Evolutionary conservation across 1,140 invertebrate genomes (phyloP), one percentile per base, ranked within the genome.

Genomic region (Cherax destructor): DNA sequence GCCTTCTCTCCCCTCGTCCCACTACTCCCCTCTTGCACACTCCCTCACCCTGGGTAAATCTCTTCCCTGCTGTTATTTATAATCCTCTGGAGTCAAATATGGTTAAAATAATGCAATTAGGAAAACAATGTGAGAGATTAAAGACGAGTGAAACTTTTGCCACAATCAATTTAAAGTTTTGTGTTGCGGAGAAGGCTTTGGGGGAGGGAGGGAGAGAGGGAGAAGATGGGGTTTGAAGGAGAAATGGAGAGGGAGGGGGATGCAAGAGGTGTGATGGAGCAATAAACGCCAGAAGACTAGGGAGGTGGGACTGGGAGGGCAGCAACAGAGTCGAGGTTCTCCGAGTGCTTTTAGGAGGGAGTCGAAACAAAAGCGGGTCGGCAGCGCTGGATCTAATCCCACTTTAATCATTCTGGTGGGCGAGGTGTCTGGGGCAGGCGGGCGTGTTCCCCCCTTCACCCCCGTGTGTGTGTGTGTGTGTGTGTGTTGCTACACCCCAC

Each of bases 81-180:
- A 50, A 79, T n/a, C 47, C 41, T 56, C 30, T 13, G 10, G 61
- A 61, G 61, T 49, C 56, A 84, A 69, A 84, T 65, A 69, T 30
- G 83, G 47, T 69, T 59, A 84, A 84, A 84, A 69, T 84, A 84
- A 69, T 49, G 83, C 83, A 84, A 84, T 84, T 84, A 84, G 41
- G 61, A 84, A 69, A 65, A 84, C 83, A 84, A 84, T 84, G 83
- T 84, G 61, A 84, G 59, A 84, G 83, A 84, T 84, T 84, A 84
- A 84, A 84, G 61, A 61, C 59, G 59, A 24, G 83, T n/a, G 7
- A 61, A 84, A 84, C 56, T 69, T 84, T 84, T 84, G 56, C 56
- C 83, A 84, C 83, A 69, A 84, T 84, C 83, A 84, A 84, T 84
- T 84, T 84, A 69, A 84, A 84, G 83, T 84, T 84, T 84, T 18